Evolutionary conservation across 2,797 vertebrate species (phyloP), one percentile per base, ranked within the genome.

Genomic region (Nannoperca australis): DNA sequence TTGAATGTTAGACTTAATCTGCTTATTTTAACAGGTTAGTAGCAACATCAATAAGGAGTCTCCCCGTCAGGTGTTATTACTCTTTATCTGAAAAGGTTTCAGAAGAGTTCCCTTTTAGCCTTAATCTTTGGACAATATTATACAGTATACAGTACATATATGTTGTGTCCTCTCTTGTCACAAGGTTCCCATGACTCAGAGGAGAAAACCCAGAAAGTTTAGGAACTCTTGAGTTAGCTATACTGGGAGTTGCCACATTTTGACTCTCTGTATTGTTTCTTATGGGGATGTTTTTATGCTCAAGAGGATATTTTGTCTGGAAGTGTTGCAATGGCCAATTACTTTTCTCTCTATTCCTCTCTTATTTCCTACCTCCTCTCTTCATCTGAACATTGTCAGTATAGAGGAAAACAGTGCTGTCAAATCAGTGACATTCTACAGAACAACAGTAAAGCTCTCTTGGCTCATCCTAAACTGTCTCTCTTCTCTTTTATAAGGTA

Each of bases 401-500:
- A 27, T 17, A 34, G 5, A 42, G 3, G 22, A 27, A 30, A 34
- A 51, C 40, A 22, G 1, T 32, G 2, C 38, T 38, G 53, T 69
- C 58, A 34, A 24, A 70, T 36, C 54, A 61, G 10, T 67, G 20
- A 38, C 8, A 56, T 47, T 3, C 38, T 38, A 6, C 22, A 53
- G 60, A 15, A 22, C 30, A 59, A 38, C 22, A 14, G 50, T 42
- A 15, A 47, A 78, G 30, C 3, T 42, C 10, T 22, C 9, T 51
- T 62, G 50, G 14, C 71, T 78, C 11, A 82, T 27, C 61, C 34
- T 38, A 55, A 7, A 44, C 47, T 61, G 2, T 85, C 38, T 85
- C 38, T 81, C 36, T 45, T 76, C 20, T 81, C 34, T 67, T 66
- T 68, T 61, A 8, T 2, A 79, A 99, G 98, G 98, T 62, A 99